phyloP scores from a whole-genome alignment of 2,113 vertebrate species.

The Microtus oregoni region DNA sequence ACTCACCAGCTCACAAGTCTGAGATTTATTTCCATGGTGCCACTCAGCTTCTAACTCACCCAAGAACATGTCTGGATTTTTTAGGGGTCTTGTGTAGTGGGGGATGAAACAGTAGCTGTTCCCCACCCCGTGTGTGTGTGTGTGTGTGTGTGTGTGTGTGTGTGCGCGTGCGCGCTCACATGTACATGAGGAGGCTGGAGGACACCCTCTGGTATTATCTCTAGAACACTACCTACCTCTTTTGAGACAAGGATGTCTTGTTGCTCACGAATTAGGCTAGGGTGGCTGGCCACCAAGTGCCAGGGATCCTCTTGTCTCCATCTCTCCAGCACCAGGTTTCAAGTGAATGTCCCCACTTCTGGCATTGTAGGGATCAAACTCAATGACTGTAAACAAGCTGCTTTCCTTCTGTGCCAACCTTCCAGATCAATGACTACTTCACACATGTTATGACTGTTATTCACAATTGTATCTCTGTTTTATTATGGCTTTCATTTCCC shows the following conservation, averaged over 20 bases:
- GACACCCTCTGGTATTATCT: too few relatives aligned
- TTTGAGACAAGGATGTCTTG: background rate
- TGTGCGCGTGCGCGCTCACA: background rate
- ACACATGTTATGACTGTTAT: background rate
- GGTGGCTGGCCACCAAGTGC: background rate
- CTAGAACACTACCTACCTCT: background rate
- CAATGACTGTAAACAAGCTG: background rate
- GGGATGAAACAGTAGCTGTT: background rate
- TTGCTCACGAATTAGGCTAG: background rate
- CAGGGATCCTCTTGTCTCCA: background rate
- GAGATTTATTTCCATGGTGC: background rate
- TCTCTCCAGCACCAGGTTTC: background rate
- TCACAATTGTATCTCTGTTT: background rate
- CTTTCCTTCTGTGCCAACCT: background rate
- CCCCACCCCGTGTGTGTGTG: rapidly evolving
- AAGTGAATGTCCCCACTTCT: too few relatives aligned
- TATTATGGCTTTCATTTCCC: rapidly evolving
- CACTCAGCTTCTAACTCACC: background rate
- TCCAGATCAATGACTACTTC: background rate
- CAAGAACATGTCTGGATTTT: background rate
- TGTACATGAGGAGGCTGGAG: background rate
- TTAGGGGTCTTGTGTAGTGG: background rate
- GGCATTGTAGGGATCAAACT: background rate
- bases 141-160: background rate
- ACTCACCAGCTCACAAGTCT: background rate